Percentiles rank a stretch among this genome's conserved stretches.
These are phyloP conservation scores for Pundamilia nyererei DNA, from an alignment of 2,113 vertebrate species.

Conservation along the genomic window DNA sequence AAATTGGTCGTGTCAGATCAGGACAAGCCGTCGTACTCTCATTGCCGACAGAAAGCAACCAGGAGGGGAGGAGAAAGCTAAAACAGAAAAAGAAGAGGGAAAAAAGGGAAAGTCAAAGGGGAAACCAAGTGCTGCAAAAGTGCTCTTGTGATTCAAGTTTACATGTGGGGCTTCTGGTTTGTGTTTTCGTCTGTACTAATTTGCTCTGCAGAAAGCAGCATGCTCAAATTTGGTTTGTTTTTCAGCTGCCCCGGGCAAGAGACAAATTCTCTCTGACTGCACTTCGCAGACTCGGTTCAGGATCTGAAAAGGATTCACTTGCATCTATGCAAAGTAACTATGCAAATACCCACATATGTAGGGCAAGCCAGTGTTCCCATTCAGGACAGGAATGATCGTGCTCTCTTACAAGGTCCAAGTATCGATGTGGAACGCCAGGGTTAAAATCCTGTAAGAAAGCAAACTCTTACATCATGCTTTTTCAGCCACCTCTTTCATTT, in stretches of 20 bases:
- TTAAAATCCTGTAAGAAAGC: background rate
- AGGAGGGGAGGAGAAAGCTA: background rate
- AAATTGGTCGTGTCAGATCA: constrained; percentile 24
- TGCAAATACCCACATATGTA: constrained; percentile 33
- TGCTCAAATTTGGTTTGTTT: constrained; percentile 56
- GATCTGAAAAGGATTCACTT: constrained; percentile 43
- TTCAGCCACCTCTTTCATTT: background rate
- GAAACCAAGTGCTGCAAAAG: background rate
- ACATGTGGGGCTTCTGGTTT: constrained; percentile 61
- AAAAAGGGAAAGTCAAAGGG: background rate
- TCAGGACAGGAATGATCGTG: background rate
- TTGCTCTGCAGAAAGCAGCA: constrained; percentile 50
- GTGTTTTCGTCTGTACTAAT: constrained; percentile 48
- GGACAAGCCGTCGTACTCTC: background rate
- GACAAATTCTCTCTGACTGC: constrained; percentile 52
- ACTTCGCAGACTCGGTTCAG: constrained; percentile 28
- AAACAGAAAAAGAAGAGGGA: background rate
- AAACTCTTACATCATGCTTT: constrained; percentile 5
- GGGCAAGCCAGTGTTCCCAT: constrained; percentile 8
- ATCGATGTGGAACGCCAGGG: background rate
- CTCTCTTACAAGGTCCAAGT: background rate
- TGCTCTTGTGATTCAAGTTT: constrained; percentile 18
- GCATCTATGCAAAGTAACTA: constrained; percentile 32
- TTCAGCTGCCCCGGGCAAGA: constrained; percentile 44
- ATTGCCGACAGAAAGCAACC: background rate